Evolutionary conservation across 2,888 invertebrate genomes (phyloP).

Genomic region (Drosophila pseudotakahashii): DNA sequence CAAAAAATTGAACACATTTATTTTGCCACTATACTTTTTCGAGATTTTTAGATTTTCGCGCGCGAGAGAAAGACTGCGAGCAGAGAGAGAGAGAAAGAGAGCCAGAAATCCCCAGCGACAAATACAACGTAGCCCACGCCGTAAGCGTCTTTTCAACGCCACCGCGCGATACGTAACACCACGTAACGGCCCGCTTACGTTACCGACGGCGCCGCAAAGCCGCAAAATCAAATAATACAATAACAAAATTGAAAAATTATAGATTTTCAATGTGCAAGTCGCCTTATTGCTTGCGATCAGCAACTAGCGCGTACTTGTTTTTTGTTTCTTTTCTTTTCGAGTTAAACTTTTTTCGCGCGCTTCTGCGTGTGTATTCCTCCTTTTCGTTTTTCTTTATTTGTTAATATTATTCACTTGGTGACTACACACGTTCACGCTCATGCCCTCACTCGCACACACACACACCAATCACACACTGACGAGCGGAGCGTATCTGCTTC

Average conservation of each 20-base stretch:
- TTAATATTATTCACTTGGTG: slow-evolving; percentile 68
- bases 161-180: slow-evolving; percentile 7
- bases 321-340: not conserved
- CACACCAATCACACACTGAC: slow-evolving; percentile 42
- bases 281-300: not conserved
- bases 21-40: slow-evolving; percentile 13
- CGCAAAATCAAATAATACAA: slow-evolving; percentile 28
- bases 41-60: slow-evolving; percentile 9
- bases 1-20: slow-evolving; percentile 5
- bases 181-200: slow-evolving; percentile 17
- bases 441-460: slow-evolving; percentile 30
- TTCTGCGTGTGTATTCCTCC: slow-evolving; percentile 49
- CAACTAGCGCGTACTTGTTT: not conserved
- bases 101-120: slow-evolving; percentile 9
- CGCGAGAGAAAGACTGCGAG: slow-evolving; percentile 18
- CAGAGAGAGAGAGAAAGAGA: slow-evolving; percentile 2
- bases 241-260: slow-evolving; percentile 22
- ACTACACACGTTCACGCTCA: slow-evolving; percentile 45
- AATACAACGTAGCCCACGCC: slow-evolving; percentile 21
- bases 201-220: slow-evolving; percentile 33
- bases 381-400: slow-evolving; percentile 43
- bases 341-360: slow-evolving; percentile 45
- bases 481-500: slow-evolving; percentile 61
- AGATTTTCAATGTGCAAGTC: slow-evolving; percentile 7
- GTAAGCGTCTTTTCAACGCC: slow-evolving; percentile 19